phyloP scores from a whole-genome alignment of 1,140 invertebrate species.

The Saccostrea glomerata region DNA sequence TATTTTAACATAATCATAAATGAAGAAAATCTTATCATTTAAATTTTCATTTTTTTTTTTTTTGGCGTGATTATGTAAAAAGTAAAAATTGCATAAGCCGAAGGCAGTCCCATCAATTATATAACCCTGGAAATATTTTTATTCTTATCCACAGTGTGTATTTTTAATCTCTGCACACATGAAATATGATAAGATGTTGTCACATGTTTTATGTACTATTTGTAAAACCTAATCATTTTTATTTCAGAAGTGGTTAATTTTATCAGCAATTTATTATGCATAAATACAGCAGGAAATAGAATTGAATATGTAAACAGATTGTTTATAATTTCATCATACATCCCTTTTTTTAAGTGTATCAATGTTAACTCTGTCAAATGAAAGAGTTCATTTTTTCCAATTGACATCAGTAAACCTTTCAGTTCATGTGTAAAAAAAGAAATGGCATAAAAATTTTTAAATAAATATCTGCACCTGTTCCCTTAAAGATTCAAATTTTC shows the following conservation, averaged over 20 bases:
- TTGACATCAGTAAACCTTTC: no score
- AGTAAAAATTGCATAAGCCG: not conserved
- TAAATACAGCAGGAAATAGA: not conserved
- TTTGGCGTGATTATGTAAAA: not conserved
- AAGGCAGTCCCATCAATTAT: not conserved
- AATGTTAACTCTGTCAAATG: no score
- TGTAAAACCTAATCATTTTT: conserved; percentile 26
- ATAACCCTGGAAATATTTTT: conserved; percentile 4
- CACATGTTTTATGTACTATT: conserved; percentile 24
- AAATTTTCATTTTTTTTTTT: no score
- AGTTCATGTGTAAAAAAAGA: no score
- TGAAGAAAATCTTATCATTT: no score
- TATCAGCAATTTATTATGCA: conserved; percentile 10
- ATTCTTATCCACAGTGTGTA: not conserved
- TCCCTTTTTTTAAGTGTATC: not conserved
- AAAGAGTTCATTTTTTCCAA: no score
- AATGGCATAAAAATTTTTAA: no score
- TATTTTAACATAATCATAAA: no score
- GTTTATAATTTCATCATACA: not conserved
- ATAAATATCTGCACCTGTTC: no score
- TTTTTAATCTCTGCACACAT: conserved; percentile 20
- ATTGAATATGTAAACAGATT: not conserved
- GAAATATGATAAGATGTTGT: conserved; percentile 35
- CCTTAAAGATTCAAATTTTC: no score
- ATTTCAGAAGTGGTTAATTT: not conserved